Evolutionary conservation across 2,888 invertebrate genomes (phyloP), one percentile per base, ranked within the genome.

Genomic region (Archips crataeganus): DNA sequence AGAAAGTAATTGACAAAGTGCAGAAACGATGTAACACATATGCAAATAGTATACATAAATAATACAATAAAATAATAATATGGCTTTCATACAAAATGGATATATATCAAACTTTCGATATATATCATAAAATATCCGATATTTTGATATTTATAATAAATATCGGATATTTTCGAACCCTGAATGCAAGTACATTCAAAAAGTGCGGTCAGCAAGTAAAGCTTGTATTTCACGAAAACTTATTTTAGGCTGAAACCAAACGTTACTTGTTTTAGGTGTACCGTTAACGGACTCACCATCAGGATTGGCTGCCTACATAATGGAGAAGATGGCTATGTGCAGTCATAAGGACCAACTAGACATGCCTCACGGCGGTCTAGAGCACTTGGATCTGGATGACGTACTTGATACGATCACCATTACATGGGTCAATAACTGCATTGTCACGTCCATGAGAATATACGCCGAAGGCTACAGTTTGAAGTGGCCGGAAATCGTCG

Each of bases 301-400:
- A 0, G 98, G 98, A 0, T 89, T 99, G 77, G 98, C 98, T 2
- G 97, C 97, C 0, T 99, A 98, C 82, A 96, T 98, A 61, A 91
- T 99, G 78, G 99, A 99, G 85, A 99, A 99, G 90, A 98, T 98
- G 87, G 96, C 94, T 84, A 95, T 83, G 71, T 97, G 90, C 96
- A 97, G 90, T 91, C 97, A 92, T 91, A 96, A 82, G 3, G 87
- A 94, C 6, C 95, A 95, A 80, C 87, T 94, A 34, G 81, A 95
- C 34, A 92, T 95, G 0, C 87, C 91, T 0, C 97, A 97, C 82
- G 97, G 97, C 0, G 97, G 97, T 4, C 85, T 98, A 0, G 93
- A 94, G 0, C 94, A 93, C 54, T 95, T 96, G 77, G 94, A 96
- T 0, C 81, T 97, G 66, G 97, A 97, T 77, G 96, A 97, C 77